phyloP scores from a whole-genome alignment of 2,797 vertebrate genomes.

The Manis crassicaudata region DNA sequence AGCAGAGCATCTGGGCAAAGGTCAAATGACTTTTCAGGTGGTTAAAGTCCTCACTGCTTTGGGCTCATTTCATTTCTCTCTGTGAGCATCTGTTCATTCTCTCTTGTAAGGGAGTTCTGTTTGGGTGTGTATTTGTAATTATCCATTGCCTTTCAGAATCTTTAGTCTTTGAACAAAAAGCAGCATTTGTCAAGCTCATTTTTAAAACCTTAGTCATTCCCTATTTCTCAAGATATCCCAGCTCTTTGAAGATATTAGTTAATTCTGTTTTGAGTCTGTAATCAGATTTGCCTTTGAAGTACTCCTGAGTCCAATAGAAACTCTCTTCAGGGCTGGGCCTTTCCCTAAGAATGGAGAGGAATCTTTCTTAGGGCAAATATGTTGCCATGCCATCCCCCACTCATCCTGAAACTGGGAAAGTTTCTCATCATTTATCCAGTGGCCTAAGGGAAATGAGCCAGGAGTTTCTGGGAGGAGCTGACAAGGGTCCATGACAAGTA shows the following conservation, averaged over 20 bases:
- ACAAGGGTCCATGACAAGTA: slow-evolving; percentile 28
- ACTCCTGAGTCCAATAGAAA: slow-evolving; percentile 26
- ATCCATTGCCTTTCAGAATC: background rate
- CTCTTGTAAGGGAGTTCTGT: background rate
- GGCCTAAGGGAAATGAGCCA: slow-evolving; percentile 22
- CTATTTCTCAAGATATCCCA: slow-evolving; percentile 4
- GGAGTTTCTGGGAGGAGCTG: slow-evolving; percentile 28
- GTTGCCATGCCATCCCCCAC: background rate
- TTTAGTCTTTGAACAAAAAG: background rate
- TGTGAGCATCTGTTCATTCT: background rate
- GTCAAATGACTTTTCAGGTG: background rate
- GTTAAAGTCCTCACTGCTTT: background rate
- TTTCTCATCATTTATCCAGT: slow-evolving; percentile 56
- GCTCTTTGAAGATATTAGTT: slow-evolving; percentile 22
- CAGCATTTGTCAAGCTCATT: background rate
- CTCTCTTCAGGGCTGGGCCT: background rate
- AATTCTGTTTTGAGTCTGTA: slow-evolving; percentile 59
- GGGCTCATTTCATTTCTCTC: background rate
- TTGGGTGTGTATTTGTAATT: background rate
- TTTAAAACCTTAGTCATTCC: slow-evolving; percentile 50
- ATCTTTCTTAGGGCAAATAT: slow-evolving; percentile 17
- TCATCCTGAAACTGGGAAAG: background rate
- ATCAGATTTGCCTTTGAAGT: slow-evolving; percentile 55
- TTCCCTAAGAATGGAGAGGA: background rate
- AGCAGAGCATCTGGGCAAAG: background rate